Base-by-base conservation (phyloP, 2,113 vertebrate species). In the Tachuris rubrigastra region DNA sequence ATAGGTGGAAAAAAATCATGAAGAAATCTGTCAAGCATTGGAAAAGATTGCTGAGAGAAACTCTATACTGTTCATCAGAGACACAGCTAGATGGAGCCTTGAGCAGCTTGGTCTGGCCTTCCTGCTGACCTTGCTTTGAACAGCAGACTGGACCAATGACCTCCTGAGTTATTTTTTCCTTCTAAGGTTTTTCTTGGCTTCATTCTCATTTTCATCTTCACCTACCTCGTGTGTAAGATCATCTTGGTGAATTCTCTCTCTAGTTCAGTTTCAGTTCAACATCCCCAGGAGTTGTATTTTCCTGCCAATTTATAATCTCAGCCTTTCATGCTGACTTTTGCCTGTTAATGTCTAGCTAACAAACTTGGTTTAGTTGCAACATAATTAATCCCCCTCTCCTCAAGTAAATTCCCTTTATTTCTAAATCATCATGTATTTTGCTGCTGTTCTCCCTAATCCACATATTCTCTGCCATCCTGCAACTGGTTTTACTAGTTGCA, bases 1-100 rank as follows among this genome's bases (percentile, higher is more conserved):
- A 2, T 8, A 6, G 13, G 0, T 41, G 4, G 1, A 11, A 14
- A 28, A 33, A 73, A 41, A 8, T 62, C 5, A 8, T 33, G 5
- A 31, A 62, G 22, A 77, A 6, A 78, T 44, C 66, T n/a, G 5
- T 17, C 35, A 58, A 66, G 25, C 23, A 19, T 27, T 82, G 44
- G 9, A 76, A 27, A 53, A 65, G 33, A 31, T 56, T 52, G 6
- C 28, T 35, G 50, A 47, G 39, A 69, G 6, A 66, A 41, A 6
- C 28, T 3, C 2, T 31, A 28, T 41, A 33, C 16, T 76, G 28
- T 65, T 78, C 53, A 23, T 79, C 37, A 3, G 23, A 87, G 37
- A 73, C 1, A 0, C 17, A 76, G 47, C 24, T 53, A 75, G 74
- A 27, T 68, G 72, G 83, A 91, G 49, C 67, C 58, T 65, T 39